A percentile compares a stretch with the other conserved stretches of the same genome.
Evolutionary conservation across 1,140 invertebrate species (phyloP).

Genomic region (Planococcus citri): DNA sequence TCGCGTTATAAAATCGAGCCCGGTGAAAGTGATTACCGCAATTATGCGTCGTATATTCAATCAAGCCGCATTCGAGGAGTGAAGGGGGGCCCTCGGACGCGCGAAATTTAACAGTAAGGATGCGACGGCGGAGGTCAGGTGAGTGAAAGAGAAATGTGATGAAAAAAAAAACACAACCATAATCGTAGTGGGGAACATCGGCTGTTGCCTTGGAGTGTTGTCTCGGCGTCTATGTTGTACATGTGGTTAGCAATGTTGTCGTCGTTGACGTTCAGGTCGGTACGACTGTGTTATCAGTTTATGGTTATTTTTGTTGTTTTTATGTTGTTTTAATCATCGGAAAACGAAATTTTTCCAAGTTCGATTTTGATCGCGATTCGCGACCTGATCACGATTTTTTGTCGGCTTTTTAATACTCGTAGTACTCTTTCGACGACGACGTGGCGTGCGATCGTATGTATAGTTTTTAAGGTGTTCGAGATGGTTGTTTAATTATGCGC

Average conservation of each 20-base stretch:
- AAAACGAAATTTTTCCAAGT: no score
- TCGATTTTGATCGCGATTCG: background rate
- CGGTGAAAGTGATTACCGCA: constrained; percentile 16
- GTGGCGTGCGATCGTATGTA: no score
- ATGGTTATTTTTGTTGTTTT: background rate
- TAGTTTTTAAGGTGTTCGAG: background rate
- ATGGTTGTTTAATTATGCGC: background rate
- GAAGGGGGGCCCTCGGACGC: background rate
- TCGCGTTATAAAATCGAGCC: background rate
- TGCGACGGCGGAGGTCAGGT: constrained; percentile 11
- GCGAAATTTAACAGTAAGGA: background rate
- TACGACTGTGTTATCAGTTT: background rate
- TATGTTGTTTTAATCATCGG: no score
- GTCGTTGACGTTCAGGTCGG: background rate
- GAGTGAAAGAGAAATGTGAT: constrained; percentile 17
- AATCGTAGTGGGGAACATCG: constrained; percentile 9
- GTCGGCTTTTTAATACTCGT: background rate
- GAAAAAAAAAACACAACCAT: background rate
- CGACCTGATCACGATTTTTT: background rate
- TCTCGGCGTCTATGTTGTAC: background rate
- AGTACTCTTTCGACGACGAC: no score
- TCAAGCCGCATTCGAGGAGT: background rate
- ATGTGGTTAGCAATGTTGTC: constrained; percentile 1
- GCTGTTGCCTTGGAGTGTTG: background rate
- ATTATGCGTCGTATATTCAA: no score